phyloP scores from a whole-genome alignment of 2,113 vertebrate genomes.

The Lophochroa leadbeateri region DNA sequence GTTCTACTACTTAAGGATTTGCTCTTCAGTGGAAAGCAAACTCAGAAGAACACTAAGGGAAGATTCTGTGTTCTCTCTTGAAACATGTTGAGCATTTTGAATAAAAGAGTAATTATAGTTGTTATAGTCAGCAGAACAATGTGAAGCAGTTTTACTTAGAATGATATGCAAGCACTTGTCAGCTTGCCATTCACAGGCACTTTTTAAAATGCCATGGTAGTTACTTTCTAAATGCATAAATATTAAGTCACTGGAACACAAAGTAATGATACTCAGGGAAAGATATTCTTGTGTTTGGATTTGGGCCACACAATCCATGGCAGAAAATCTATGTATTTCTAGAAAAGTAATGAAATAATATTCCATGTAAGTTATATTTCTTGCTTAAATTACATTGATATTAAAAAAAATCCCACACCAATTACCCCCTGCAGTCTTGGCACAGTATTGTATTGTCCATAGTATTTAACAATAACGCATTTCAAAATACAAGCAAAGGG shows the following conservation, averaged over 20 bases:
- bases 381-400: not conserved
- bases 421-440: not conserved
- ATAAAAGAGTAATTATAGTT: slow-evolving; percentile 64
- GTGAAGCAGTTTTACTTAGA: slow-evolving; percentile 27
- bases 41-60: not conserved
- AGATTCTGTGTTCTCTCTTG: slow-evolving; percentile 25
- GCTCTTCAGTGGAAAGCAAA: not conserved
- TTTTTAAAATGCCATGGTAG: slow-evolving; percentile 46
- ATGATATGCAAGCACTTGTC: slow-evolving; percentile 62
- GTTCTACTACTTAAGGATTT: not conserved
- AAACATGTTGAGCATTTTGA: slow-evolving; percentile 49
- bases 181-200: slow-evolving; percentile 27
- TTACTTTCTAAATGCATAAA: slow-evolving; percentile 46
- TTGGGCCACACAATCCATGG: not conserved
- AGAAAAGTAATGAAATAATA: not conserved
- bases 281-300: not conserved
- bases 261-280: not conserved
- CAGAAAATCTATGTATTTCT: not conserved
- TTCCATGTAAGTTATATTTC: not conserved
- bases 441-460: not conserved
- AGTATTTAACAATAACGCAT: not conserved
- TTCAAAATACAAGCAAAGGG: not conserved
- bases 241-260: slow-evolving; percentile 46
- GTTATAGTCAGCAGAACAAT: slow-evolving; percentile 48
- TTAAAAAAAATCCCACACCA: not conserved